phyloP scores from a whole-genome alignment of 2,888 invertebrate species.

The Oithona nana region DNA sequence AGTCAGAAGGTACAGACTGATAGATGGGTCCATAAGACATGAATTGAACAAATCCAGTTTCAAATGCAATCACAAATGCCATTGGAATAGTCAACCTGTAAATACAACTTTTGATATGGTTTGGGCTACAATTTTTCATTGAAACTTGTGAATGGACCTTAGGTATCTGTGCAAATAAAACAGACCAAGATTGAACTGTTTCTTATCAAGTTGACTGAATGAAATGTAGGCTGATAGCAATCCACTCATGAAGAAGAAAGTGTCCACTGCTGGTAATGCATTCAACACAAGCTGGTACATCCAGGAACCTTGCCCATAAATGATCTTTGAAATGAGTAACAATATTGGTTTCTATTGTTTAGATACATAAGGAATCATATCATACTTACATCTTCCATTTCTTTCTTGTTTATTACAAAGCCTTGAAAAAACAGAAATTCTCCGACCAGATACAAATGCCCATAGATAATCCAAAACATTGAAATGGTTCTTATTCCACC shows the following conservation, averaged over 20 bases:
- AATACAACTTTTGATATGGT: too few relatives aligned
- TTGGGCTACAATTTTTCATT: too few relatives aligned
- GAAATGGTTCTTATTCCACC: constrained; percentile 7
- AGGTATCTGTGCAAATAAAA: constrained; percentile 16
- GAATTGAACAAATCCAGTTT: neutral
- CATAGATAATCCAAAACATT: constrained; percentile 9
- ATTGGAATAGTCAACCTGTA: too few relatives aligned
- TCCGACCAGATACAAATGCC: neutral
- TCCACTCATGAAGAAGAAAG: constrained; percentile 19
- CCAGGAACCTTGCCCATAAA: neutral
- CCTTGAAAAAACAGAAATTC: too few relatives aligned
- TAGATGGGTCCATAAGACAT: neutral
- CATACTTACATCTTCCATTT: too few relatives aligned
- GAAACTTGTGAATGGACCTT: too few relatives aligned
- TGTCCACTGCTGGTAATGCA: constrained; percentile 18
- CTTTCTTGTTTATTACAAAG: too few relatives aligned
- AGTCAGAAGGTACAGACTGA: too few relatives aligned
- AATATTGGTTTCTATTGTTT: too few relatives aligned
- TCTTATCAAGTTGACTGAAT: neutral
- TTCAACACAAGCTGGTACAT: constrained; percentile 13
- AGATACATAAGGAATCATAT: too few relatives aligned
- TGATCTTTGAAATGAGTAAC: too few relatives aligned
- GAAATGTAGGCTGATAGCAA: constrained; percentile 17
- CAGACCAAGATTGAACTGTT: neutral
- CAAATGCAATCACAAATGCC: constrained; percentile 6